A percentile compares a stretch with the other conserved stretches of the same genome.
phyloP scores from a whole-genome alignment of 30 jellyfish, hydroid and myxozoan genomes.

The Hydractinia symbiolongicarpus region DNA sequence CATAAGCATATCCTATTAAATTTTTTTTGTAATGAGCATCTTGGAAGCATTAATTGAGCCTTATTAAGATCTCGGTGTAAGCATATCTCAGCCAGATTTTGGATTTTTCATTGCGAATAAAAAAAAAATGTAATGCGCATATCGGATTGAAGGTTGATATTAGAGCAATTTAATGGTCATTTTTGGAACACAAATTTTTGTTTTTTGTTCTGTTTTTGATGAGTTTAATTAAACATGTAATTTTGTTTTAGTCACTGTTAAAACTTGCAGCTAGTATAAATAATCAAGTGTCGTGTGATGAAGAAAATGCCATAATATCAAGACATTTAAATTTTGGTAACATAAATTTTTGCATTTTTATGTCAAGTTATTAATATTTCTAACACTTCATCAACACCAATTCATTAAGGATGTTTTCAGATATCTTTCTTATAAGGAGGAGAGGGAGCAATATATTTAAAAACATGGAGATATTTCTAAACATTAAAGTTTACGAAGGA shows the following conservation, averaged over 20 bases:
- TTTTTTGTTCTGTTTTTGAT: not conserved
- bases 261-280: not conserved
- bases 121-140: not conserved
- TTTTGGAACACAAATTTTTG: not conserved
- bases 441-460: no score
- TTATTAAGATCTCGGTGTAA: not conserved
- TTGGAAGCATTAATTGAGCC: no score
- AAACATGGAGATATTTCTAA: no score
- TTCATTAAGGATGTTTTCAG: no score
- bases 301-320: constrained; percentile 1
- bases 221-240: not conserved
- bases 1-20: no score
- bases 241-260: not conserved
- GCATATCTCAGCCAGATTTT: not conserved
- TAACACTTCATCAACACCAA: no score
- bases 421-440: no score
- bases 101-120: not conserved
- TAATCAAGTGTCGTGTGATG: constrained; percentile 1
- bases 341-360: not conserved
- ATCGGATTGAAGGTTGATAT: not conserved
- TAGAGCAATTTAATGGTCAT: not conserved
- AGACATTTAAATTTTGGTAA: not conserved
- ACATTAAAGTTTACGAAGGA: no score
- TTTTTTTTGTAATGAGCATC: no score
- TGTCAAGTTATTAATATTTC: no score